phyloP scores from a whole-genome alignment of 2,113 vertebrate genomes.

The Cathartes aura region DNA sequence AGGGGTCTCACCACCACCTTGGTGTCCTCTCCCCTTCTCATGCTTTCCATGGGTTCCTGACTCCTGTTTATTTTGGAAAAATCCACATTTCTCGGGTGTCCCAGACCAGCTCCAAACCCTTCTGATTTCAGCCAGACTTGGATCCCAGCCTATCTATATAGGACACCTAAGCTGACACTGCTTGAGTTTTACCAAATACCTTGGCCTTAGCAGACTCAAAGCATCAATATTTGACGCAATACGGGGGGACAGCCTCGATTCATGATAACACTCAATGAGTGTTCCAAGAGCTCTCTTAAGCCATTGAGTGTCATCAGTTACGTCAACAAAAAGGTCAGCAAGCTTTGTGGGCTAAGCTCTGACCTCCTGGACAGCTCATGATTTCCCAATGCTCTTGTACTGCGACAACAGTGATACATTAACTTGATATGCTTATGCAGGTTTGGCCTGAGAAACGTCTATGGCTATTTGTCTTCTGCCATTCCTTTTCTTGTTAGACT shows the following conservation, averaged over 20 bases:
- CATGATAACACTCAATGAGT: not conserved
- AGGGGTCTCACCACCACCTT: not conserved
- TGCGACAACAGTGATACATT: not conserved
- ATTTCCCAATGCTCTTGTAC: not conserved
- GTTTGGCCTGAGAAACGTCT: not conserved
- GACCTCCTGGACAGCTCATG: not conserved
- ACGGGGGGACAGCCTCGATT: accelerated
- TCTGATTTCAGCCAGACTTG: not conserved
- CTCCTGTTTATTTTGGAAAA: not conserved
- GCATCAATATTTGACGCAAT: not conserved
- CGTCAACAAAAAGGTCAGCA: constrained; percentile 29
- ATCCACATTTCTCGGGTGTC: not conserved
- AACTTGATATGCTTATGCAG: not conserved
- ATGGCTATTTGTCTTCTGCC: not conserved
- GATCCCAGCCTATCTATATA: not conserved
- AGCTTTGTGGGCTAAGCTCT: not conserved
- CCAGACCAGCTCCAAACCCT: not conserved
- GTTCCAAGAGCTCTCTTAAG: not conserved
- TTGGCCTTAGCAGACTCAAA: not conserved
- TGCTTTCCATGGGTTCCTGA: not conserved
- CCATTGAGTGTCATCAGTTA: not conserved
- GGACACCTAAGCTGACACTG: not conserved
- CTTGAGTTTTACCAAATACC: not conserved
- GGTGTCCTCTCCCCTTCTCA: not conserved
- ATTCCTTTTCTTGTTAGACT: not conserved